A percentile compares a stretch with the other conserved stretches of the same genome.
Conservation (phyloP, 2,888 invertebrate genomes). For the Uropetala carovei region DNA sequence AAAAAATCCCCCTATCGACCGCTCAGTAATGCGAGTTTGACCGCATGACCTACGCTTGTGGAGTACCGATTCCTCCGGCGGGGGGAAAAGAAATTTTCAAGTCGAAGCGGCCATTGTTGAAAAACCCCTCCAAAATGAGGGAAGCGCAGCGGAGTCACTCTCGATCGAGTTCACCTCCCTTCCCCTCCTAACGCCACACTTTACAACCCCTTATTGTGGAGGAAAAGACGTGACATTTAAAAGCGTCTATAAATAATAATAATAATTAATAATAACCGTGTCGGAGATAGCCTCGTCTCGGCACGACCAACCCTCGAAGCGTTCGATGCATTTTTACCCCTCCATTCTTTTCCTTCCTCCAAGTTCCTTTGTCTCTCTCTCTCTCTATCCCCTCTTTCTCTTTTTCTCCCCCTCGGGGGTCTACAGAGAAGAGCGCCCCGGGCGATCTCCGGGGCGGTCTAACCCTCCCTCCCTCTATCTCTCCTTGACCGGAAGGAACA, state of each 20-base stretch:
- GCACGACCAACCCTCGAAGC: no score
- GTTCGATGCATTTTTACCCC: no score
- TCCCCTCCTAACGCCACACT: no score
- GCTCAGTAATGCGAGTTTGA: slow-evolving; percentile 4
- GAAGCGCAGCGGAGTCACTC: neutral
- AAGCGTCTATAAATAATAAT: no score
- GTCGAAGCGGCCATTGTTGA: neutral
- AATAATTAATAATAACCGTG: no score
- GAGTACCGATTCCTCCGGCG: neutral
- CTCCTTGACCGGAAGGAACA: slow-evolving; percentile 13
- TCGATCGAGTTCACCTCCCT: no score
- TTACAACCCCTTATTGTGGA: no score
- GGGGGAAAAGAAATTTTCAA: neutral
- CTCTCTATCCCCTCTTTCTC: neutral
- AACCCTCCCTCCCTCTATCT: neutral
- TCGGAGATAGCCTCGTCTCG: no score
- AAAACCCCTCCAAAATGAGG: neutral
- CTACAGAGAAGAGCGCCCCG: neutral
- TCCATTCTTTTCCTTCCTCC: neutral
- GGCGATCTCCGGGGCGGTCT: slow-evolving; percentile 7
- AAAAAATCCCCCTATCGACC: slow-evolving; percentile 14
- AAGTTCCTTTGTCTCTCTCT: neutral
- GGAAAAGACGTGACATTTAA: no score
- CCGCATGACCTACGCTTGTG: neutral
- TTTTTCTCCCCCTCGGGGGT: neutral